Base-by-base conservation (phyloP, 2,888 invertebrate genomes). In the Peribatodes rhomboidaria region DNA sequence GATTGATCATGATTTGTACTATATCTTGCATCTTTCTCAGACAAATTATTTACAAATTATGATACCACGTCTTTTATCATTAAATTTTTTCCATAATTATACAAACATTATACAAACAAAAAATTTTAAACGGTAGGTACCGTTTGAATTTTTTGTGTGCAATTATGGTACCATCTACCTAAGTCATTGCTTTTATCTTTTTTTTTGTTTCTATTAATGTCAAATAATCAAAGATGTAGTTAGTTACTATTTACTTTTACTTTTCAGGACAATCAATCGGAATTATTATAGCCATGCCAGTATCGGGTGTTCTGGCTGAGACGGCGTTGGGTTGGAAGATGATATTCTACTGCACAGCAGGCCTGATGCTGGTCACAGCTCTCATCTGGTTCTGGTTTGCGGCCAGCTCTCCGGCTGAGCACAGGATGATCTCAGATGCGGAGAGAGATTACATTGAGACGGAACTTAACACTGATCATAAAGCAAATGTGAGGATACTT, bases 341-440 rank as follows among this genome's bases (percentile, higher is more conserved):
- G 61, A 95, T 96, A 20, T 96, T 96, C 81, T 96, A 96, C 77
- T 78, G 92, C 0, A 94, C 95, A 44, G 95, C 95, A 0, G 89
- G 82, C 0, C 75, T 94, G 0, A 93, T 95, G 60, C 84, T 95
- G n/a, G 0, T 92, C 0, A 95, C 95, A 82, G 86, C 94, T 0
- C 72, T 89, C 0, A 50, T 94, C 1, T 96, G 95, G 94, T 88
- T 92, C 65, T 85, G 89, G 53, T 89, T 92, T 42, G 93, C 95
- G 0, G 94, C 95, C 7, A 95, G 95, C 75, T 88, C 94, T 0
- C 96, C 96, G 0, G 87, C 87, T 0, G 85, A 93, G 13, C 95
- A 95, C 74, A 79, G 86, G 0, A 81, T 90, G 33, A 96, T 96
- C 69, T 94, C 94, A 0, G 79, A 85, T 0, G 85, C 84, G 0